Evolutionary conservation across 2,797 vertebrate species (phyloP).

Genomic region (Betta splendens): DNA sequence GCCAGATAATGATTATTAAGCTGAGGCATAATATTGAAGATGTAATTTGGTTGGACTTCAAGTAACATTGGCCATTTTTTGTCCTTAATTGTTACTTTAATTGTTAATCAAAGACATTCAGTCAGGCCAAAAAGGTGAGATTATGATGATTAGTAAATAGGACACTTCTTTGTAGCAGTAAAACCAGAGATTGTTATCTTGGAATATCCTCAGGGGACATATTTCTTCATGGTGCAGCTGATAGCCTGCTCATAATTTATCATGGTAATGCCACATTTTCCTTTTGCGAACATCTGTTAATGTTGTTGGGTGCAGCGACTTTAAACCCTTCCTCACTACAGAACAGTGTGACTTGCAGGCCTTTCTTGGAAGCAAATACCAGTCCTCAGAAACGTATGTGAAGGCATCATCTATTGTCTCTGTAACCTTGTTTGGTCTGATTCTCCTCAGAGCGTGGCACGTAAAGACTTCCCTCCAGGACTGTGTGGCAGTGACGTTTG

Average conservation of each 20-base stretch:
- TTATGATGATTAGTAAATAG: too few relatives aligned
- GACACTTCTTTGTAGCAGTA: too few relatives aligned
- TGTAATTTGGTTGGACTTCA: too few relatives aligned
- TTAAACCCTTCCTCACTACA: background rate
- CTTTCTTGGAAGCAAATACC: background rate
- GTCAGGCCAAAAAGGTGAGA: too few relatives aligned
- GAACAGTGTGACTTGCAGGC: background rate
- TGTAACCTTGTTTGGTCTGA: conserved; percentile 18
- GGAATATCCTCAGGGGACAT: background rate
- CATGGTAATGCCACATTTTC: background rate
- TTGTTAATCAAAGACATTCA: too few relatives aligned
- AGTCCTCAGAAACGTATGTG: fast-evolving
- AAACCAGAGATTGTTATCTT: too few relatives aligned
- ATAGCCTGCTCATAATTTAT: too few relatives aligned
- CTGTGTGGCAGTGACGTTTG: conserved; percentile 92
- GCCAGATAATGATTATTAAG: too few relatives aligned
- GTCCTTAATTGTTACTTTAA: too few relatives aligned
- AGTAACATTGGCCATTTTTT: too few relatives aligned
- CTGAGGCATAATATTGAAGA: too few relatives aligned
- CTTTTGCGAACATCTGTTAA: too few relatives aligned
- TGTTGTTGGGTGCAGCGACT: background rate
- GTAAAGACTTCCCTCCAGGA: conserved; percentile 82
- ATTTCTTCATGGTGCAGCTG: background rate
- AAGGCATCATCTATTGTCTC: background rate
- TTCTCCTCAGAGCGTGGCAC: conserved; percentile 78